A percentile compares a stretch with the other conserved stretches of the same genome.
Evolutionary conservation across 2,113 vertebrate species (phyloP).

Genomic region (Apodemus sylvaticus): DNA sequence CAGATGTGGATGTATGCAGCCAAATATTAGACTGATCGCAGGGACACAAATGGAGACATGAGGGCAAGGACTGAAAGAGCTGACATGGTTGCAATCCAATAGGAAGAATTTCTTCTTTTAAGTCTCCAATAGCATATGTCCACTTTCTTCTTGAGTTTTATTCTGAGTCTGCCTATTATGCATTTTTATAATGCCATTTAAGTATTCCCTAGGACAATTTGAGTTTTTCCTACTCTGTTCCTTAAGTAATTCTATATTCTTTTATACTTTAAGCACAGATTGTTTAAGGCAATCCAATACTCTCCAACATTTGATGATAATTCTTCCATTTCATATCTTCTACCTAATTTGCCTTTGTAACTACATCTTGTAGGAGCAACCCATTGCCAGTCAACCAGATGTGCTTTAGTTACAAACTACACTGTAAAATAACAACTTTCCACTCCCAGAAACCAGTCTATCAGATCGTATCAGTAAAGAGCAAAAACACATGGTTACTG

Average conservation of each 20-base stretch:
- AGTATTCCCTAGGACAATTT: neutral
- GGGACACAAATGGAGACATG: too few species aligned
- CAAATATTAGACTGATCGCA: too few species aligned
- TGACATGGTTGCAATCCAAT: too few species aligned
- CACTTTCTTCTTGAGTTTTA: neutral
- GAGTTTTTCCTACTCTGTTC: neutral
- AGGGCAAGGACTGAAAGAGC: too few species aligned
- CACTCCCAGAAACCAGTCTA: neutral
- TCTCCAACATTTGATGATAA: neutral
- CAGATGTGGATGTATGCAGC: too few species aligned
- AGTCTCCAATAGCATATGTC: neutral
- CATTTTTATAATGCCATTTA: neutral
- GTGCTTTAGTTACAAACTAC: neutral
- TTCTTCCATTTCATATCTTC: neutral
- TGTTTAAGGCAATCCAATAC: neutral
- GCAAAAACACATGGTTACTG: neutral
- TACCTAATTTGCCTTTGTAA: neutral
- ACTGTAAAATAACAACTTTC: neutral
- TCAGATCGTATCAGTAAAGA: neutral
- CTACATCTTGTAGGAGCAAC: neutral
- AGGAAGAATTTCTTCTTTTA: neutral
- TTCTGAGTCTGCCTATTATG: neutral
- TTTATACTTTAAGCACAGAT: neutral
- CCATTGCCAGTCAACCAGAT: neutral
- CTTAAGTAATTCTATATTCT: neutral